These are phyloP conservation scores for Electrona antarctica DNA, from an alignment of 2,113 vertebrate genomes.

Conservation along the genomic window DNA sequence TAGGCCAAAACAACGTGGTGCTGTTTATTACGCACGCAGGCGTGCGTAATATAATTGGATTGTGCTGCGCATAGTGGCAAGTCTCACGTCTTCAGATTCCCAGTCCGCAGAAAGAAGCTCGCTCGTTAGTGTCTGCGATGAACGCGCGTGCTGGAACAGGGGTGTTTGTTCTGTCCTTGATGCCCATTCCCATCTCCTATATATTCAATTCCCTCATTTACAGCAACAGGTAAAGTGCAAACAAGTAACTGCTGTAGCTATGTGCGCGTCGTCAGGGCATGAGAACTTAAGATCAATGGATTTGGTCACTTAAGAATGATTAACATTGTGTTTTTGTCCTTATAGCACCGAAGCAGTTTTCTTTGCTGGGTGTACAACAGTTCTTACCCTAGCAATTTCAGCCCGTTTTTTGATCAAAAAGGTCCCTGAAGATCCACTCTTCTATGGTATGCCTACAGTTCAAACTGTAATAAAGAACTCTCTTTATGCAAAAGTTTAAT, in stretches of 20 bases:
- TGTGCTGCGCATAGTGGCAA: too few relatives aligned
- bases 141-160: slow-evolving; percentile 88
- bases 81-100: neutral
- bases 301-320: neutral
- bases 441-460: slow-evolving; percentile 82
- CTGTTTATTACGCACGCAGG: too few relatives aligned
- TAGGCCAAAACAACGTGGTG: too few relatives aligned
- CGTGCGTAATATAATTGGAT: too few relatives aligned
- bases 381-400: slow-evolving; percentile 79
- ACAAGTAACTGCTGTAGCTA: neutral
- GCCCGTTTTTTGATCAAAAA: slow-evolving; percentile 84
- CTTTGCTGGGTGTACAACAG: slow-evolving; percentile 79
- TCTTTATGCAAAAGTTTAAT: neutral
- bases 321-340: slow-evolving; percentile 11
- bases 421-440: slow-evolving; percentile 87
- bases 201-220: slow-evolving; percentile 83
- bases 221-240: slow-evolving; percentile 81
- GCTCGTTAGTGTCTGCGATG: slow-evolving; percentile 64
- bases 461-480: too few relatives aligned
- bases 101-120: neutral
- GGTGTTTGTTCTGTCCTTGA: slow-evolving; percentile 88
- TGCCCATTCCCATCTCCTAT: slow-evolving; percentile 87
- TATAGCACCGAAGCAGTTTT: slow-evolving; percentile 84
- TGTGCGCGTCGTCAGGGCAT: neutral
- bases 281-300: neutral